These are phyloP conservation scores for Sinocyclocheilus maitianheensis DNA, from an alignment of 2,113 vertebrate genomes.

Conservation along the genomic window DNA sequence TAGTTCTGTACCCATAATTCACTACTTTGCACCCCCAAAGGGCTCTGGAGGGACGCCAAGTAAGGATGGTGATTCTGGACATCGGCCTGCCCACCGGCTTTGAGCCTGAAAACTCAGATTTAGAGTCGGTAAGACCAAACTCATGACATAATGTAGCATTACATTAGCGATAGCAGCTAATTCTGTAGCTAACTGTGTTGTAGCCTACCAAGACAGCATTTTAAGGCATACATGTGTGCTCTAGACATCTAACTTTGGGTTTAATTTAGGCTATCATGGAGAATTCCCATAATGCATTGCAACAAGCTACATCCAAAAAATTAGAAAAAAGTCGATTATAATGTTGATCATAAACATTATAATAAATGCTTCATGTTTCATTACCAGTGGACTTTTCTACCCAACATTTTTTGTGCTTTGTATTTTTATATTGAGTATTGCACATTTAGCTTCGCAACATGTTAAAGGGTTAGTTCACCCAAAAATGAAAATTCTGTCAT, in stretches of 20 bases:
- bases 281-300: not conserved
- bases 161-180: not conserved
- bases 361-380: not conserved
- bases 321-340: not conserved
- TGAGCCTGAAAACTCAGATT: slow-evolving; percentile 72
- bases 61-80: slow-evolving; percentile 76
- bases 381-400: not conserved
- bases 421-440: not conserved
- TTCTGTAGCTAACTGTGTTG: not conserved
- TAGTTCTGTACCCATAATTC: not conserved
- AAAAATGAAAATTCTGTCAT: no score
- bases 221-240: not conserved
- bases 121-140: slow-evolving; percentile 69
- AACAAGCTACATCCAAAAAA: not conserved
- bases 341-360: not conserved
- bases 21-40: slow-evolving; percentile 54
- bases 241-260: not conserved
- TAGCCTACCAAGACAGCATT: not conserved
- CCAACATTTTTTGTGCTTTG: not conserved
- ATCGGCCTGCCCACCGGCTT: slow-evolving; percentile 76
- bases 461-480: no score
- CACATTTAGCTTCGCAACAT: not conserved
- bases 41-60: slow-evolving; percentile 66
- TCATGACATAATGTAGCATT: not conserved
- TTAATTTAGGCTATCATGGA: not conserved